These are phyloP conservation scores for Pavo muticus DNA, from an alignment of 2,113 vertebrate species.

Conservation along the genomic window DNA sequence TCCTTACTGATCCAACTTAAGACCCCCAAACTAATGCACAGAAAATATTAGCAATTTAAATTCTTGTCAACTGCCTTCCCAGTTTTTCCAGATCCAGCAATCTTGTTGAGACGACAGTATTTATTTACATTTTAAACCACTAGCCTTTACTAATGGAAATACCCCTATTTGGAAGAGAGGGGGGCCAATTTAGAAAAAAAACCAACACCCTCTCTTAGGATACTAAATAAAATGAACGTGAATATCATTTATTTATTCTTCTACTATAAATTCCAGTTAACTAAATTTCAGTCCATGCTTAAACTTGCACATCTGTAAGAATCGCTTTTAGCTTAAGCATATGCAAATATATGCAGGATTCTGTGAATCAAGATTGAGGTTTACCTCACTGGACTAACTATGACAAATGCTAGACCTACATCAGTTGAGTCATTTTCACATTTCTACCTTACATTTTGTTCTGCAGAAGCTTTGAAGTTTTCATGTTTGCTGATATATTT, in stretches of 20 bases:
- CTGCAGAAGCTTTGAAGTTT: neutral
- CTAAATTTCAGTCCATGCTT: neutral
- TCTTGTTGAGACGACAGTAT: neutral
- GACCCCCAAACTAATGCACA: neutral
- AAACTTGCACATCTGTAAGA: neutral
- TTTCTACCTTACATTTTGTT: neutral
- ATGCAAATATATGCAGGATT: slow-evolving; percentile 18
- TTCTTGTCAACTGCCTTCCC: neutral
- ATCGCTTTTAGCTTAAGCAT: neutral
- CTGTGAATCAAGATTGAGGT: neutral
- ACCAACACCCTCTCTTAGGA: neutral
- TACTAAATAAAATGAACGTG: neutral
- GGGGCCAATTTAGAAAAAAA: neutral
- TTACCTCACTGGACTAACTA: neutral
- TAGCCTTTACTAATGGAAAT: neutral
- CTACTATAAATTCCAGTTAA: neutral
- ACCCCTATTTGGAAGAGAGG: neutral
- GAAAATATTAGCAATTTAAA: neutral
- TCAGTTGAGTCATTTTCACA: neutral
- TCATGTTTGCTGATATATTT: slow-evolving; percentile 2
- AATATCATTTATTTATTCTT: neutral
- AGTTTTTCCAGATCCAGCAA: neutral
- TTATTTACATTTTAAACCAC: neutral
- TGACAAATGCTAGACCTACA: neutral
- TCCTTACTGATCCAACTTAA: neutral